Evolutionary conservation across 2,888 invertebrate genomes (phyloP), one percentile per base, ranked within the genome.

Genomic region (Euclidia mi): DNA sequence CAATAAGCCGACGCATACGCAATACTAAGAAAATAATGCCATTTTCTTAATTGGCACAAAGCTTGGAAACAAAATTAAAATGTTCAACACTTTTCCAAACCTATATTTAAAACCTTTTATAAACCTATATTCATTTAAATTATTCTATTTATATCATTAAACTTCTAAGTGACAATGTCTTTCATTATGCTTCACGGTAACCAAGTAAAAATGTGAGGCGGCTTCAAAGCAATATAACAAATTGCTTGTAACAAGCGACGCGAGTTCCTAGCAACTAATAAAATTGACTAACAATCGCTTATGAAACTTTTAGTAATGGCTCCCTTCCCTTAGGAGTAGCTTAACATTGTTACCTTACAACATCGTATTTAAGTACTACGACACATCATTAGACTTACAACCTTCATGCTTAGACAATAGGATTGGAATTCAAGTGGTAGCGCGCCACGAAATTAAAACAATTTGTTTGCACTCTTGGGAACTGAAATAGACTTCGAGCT

Each of bases 271-370:
- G 41, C 6, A 41, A 15, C 41, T 49, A 41, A 49, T 49, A 49
- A 41, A 49, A 49, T 49, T 32, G 41, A 49, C 49, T 49, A 42
- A 42, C 49, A 28, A 49, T 42, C 41, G 41, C 34, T 49, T 41
- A 49, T 49, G 28, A 34, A 49, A 49, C 25, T 49, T 49, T 41
- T 41, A 49, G 25, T 42, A 42, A 49, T 49, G 25, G 25, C 41
- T 15, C 7, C 17, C 17, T 34, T 41, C 49, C 49, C 49, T 25
- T 42, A 41, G 49, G 49, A 17, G 15, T 15, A 34, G 41, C 6
- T 28, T 41, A 20, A 49, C 34, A 42, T 42, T 42, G 29, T 34
- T 34, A 6, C 41, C 31, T 49, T 25, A 48, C 14, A 14, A 41
- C 18, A 31, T 29, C 14, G 20, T 32, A 20, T 48, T 31, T 41